A percentile compares a stretch with the other conserved stretches of the same genome.
Conservation (phyloP, 2,113 vertebrate genomes). For the Ochotona princeps region DNA sequence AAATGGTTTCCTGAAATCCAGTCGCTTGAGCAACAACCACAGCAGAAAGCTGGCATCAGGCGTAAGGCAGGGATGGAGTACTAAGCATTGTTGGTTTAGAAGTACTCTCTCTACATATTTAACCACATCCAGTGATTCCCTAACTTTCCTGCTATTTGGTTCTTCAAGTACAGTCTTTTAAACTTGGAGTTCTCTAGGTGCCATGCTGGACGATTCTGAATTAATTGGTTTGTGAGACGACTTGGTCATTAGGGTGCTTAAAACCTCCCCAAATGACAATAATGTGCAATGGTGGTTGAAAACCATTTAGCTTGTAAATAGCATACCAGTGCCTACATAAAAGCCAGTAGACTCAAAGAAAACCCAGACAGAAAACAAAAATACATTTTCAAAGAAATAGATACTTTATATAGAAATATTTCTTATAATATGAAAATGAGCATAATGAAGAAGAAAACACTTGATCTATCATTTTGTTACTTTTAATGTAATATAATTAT, state of each 20-base stretch:
- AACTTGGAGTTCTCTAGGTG: neutral
- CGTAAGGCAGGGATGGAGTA: no score
- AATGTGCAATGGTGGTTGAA: constrained; percentile 18
- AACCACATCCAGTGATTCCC: no score
- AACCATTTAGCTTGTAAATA: constrained; percentile 46
- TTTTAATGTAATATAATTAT: constrained; percentile 6
- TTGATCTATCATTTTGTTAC: neutral
- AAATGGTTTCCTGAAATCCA: no score
- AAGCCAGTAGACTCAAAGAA: constrained; percentile 25
- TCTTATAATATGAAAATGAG: neutral
- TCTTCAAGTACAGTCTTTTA: neutral
- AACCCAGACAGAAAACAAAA: neutral
- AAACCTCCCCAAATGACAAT: constrained; percentile 22
- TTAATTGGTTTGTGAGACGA: constrained; percentile 37
- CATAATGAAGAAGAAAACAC: neutral
- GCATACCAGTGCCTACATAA: neutral
- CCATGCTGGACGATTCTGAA: neutral
- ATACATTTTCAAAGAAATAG: neutral
- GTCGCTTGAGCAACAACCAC: no score
- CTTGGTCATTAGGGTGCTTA: constrained; percentile 20
- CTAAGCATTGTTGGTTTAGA: no score
- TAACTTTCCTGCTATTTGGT: no score
- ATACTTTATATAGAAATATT: neutral
- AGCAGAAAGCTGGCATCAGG: no score
- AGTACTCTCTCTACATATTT: no score